These are phyloP conservation scores for Penaeus chinensis DNA, from an alignment of 1,140 invertebrate species.

Conservation along the genomic window DNA sequence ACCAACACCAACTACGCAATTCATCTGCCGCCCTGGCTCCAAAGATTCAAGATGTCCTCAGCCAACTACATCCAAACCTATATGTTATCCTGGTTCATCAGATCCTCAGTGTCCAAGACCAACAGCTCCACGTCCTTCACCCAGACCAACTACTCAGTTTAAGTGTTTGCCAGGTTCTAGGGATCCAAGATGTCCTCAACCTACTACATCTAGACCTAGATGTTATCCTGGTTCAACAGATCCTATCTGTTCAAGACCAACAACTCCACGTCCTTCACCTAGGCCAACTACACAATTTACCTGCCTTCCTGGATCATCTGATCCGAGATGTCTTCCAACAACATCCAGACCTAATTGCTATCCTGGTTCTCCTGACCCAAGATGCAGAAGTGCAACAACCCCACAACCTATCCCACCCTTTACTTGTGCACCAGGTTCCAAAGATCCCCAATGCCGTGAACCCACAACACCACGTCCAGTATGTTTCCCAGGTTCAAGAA, in stretches of 20 bases:
- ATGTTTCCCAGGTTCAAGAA: slow-evolving; percentile 53
- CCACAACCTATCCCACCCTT: slow-evolving; percentile 1
- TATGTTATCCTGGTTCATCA: slow-evolving; percentile 30
- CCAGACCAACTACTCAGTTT: slow-evolving; percentile 18
- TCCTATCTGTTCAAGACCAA: slow-evolving; percentile 66
- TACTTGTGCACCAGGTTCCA: slow-evolving; percentile 7
- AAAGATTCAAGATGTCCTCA: slow-evolving; percentile 19
- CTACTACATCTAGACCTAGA: not conserved
- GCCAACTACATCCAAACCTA: slow-evolving; percentile 21
- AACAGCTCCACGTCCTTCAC: slow-evolving; percentile 62
- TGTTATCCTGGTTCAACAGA: too few species aligned
- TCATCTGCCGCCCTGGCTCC: not conserved
- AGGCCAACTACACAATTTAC: slow-evolving; percentile 51
- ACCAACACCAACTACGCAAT: not conserved
- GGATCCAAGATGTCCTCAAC: slow-evolving; percentile 66
- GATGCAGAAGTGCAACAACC: slow-evolving; percentile 64
- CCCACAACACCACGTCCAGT: too few species aligned
- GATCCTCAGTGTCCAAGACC: slow-evolving; percentile 23
- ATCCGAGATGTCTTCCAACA: slow-evolving; percentile 69
- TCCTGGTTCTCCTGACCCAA: slow-evolving; percentile 66
- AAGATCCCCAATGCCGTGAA: not conserved
- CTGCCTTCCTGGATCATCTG: slow-evolving; percentile 69
- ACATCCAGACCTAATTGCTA: slow-evolving; percentile 64
- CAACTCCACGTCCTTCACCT: slow-evolving; percentile 13
- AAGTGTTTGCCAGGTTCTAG: not conserved